Percentiles rank a stretch among this genome's conserved stretches.
Conservation (phyloP, 2,888 invertebrate species). For the Didymodactylos carnosus region DNA sequence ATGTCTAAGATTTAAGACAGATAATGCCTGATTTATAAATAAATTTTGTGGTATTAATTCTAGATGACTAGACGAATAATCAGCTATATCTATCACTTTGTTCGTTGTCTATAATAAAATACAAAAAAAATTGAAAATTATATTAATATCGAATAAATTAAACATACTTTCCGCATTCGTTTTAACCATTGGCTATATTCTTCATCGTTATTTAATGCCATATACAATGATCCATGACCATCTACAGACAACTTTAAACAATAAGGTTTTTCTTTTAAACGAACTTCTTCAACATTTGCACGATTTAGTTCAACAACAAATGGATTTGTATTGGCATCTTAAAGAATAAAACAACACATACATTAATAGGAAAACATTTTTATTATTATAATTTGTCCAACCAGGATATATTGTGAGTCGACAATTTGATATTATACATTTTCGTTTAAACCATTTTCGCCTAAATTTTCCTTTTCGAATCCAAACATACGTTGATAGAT, state of each 20-base stretch:
- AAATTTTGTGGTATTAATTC: slow-evolving; percentile 36
- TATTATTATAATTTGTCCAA: slow-evolving; percentile 15
- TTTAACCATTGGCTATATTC: slow-evolving; percentile 29
- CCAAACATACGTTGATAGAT: slow-evolving; percentile 25
- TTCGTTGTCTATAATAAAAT: slow-evolving; percentile 28
- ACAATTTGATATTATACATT: slow-evolving; percentile 33
- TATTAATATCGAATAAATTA: neutral
- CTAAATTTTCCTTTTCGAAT: slow-evolving; percentile 32
- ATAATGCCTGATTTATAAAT: slow-evolving; percentile 32
- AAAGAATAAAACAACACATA: neutral
- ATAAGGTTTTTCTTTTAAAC: slow-evolving; percentile 26
- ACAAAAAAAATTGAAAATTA: neutral
- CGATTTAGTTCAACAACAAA: slow-evolving; percentile 30
- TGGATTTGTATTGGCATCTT: slow-evolving; percentile 23
- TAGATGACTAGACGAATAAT: slow-evolving; percentile 35
- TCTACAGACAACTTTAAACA: slow-evolving; percentile 28
- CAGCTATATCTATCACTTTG: slow-evolving; percentile 33
- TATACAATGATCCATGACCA: slow-evolving; percentile 27
- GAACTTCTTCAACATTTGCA: slow-evolving; percentile 29
- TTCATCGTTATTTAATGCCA: slow-evolving; percentile 25
- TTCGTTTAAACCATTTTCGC: slow-evolving; percentile 30
- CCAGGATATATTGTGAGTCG: slow-evolving; percentile 33
- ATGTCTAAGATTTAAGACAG: slow-evolving; percentile 33
- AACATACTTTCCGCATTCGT: slow-evolving; percentile 28
- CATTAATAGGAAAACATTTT: neutral